Conservation (phyloP, 1,140 invertebrate genomes). For the Glossosoma conforme region DNA sequence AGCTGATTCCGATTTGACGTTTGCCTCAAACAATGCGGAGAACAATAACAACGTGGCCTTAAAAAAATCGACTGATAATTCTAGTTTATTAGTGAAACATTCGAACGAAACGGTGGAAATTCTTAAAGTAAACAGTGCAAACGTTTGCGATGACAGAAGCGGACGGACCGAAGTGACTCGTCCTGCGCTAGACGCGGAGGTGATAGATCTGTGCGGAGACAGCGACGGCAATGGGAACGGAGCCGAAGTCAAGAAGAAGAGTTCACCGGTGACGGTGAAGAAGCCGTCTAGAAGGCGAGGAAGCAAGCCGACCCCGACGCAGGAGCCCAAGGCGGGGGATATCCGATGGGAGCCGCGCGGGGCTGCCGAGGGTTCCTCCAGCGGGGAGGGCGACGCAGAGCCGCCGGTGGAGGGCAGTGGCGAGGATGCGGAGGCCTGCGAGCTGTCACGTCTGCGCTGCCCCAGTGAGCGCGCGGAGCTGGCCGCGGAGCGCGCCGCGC, state of each 20-base stretch:
- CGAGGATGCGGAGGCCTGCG: slow-evolving; percentile 70
- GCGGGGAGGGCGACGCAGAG: slow-evolving; percentile 39
- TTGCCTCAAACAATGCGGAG: slow-evolving; percentile 5
- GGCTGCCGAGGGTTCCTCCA: slow-evolving; percentile 42
- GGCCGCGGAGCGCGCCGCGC: slow-evolving; percentile 74
- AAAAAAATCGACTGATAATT: no score
- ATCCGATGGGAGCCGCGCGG: slow-evolving; percentile 20
- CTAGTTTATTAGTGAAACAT: no score
- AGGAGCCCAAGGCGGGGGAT: slow-evolving; percentile 16
- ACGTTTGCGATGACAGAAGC: slow-evolving; percentile 11
- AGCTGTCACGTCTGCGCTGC: slow-evolving; percentile 77
- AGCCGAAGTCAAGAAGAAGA: slow-evolving; percentile 13
- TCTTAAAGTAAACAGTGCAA: slow-evolving; percentile 12
- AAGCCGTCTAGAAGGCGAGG: slow-evolving; percentile 18
- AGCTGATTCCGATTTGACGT: slow-evolving; percentile 18
- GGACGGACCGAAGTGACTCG: neutral
- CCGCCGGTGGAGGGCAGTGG: slow-evolving; percentile 50
- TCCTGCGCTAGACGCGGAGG: slow-evolving; percentile 35
- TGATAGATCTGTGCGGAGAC: slow-evolving; percentile 31
- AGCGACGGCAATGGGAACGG: slow-evolving; percentile 33
- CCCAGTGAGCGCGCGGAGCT: slow-evolving; percentile 83
- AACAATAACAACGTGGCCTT: slow-evolving; percentile 19
- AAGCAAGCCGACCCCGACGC: slow-evolving; percentile 16
- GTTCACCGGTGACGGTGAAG: slow-evolving; percentile 16
- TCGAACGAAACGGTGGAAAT: slow-evolving; percentile 6